Evolutionary conservation across 2,113 vertebrate genomes (phyloP).

Genomic region (Cebus imitator): DNA sequence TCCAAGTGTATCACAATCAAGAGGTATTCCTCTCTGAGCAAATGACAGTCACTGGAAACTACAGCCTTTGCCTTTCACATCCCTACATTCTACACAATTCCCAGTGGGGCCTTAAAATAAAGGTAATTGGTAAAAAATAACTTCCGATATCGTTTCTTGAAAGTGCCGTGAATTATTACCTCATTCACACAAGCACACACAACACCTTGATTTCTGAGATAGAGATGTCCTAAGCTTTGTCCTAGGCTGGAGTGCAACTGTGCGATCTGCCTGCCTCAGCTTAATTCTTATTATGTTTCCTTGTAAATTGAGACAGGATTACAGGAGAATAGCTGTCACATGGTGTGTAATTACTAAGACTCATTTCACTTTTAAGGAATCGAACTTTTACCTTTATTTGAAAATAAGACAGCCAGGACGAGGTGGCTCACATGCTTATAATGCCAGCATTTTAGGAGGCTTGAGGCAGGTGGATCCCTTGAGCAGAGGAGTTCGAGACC

Average conservation of each 20-base stretch:
- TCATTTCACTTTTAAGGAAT: background rate
- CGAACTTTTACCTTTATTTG: background rate
- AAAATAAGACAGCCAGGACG: background rate
- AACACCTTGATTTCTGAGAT: constrained; percentile 8
- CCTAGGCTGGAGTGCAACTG: too few relatives aligned
- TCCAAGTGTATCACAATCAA: background rate
- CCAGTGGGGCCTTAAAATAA: background rate
- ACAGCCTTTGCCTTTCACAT: background rate
- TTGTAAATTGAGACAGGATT: background rate
- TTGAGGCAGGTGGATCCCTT: too few relatives aligned
- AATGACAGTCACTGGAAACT: background rate
- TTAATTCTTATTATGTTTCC: background rate
- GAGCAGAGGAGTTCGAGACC: too few relatives aligned
- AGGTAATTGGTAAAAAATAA: background rate
- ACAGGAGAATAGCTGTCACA: background rate
- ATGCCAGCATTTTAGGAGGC: too few relatives aligned
- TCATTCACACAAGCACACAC: background rate
- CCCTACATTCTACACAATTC: background rate
- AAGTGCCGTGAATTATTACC: background rate
- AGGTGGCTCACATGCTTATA: too few relatives aligned
- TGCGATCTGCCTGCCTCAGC: too few relatives aligned
- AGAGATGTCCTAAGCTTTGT: background rate
- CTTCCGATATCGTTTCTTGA: background rate
- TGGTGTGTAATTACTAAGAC: background rate
- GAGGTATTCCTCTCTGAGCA: background rate